phyloP scores from a whole-genome alignment of 1,140 invertebrate species.

The Eurytemora carolleeae region DNA sequence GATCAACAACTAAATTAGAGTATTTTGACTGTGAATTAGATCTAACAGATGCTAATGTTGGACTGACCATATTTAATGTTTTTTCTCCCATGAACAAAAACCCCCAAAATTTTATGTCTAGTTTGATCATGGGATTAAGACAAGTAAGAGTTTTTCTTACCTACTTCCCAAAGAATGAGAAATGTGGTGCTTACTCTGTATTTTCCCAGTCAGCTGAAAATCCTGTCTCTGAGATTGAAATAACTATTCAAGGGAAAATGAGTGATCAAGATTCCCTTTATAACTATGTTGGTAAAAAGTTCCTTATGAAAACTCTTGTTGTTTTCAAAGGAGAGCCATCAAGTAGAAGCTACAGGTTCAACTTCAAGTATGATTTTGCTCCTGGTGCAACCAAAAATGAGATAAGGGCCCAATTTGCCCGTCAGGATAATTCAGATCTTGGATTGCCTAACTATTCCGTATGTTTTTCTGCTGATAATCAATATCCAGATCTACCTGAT shows the following conservation, averaged over 20 bases:
- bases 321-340: no score
- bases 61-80: background rate
- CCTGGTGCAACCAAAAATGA: background rate
- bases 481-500: conserved; percentile 11
- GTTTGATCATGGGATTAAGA: conserved; percentile 1
- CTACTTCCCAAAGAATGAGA: conserved; percentile 7
- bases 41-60: background rate
- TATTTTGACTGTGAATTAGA: conserved; percentile 16
- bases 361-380: background rate
- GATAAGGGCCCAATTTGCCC: background rate
- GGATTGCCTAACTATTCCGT: conserved; percentile 1
- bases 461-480: conserved; percentile 2
- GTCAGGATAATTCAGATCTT: background rate
- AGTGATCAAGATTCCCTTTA: no score
- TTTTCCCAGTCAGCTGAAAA: conserved; percentile 10
- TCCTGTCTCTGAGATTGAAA: conserved; percentile 10
- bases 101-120: background rate
- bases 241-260: no score
- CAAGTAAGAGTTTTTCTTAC: conserved; percentile 1
- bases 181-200: conserved; percentile 3
- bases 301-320: no score
- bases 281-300: no score
- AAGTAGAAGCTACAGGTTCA: background rate
- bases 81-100: conserved; percentile 12
- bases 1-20: conserved; percentile 1